Evolutionary conservation across 2,888 invertebrate genomes (phyloP).

Genomic region (Himalopsyche japonica): DNA sequence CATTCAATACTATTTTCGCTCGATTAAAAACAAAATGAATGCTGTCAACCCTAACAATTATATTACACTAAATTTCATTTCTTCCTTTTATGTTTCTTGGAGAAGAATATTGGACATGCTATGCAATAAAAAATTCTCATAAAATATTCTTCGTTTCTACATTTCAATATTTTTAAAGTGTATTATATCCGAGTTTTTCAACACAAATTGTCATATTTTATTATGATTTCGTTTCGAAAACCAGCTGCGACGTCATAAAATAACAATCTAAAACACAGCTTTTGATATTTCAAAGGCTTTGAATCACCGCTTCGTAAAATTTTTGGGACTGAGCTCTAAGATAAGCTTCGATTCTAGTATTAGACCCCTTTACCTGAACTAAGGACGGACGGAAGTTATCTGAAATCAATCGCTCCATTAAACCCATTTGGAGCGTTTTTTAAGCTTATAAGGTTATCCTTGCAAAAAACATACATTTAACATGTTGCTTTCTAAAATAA

Average conservation of each 20-base stretch:
- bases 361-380: neutral
- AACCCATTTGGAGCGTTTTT: neutral
- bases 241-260: neutral
- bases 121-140: neutral
- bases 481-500: neutral
- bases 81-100: neutral
- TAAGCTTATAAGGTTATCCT: neutral
- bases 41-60: neutral
- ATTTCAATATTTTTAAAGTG: neutral
- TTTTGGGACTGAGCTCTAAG: neutral
- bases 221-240: neutral
- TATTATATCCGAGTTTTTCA: neutral
- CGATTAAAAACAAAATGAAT: no score
- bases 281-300: neutral
- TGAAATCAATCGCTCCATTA: neutral
- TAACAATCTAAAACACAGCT: neutral
- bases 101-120: no score
- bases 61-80: neutral
- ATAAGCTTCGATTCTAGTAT: neutral
- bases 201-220: neutral
- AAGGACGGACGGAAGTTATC: neutral
- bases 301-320: neutral
- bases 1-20: no score
- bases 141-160: neutral
- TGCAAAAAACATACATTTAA: neutral